These are phyloP conservation scores for Oligia fasciuncula DNA, from an alignment of 2,888 invertebrate genomes.

Conservation along the genomic window DNA sequence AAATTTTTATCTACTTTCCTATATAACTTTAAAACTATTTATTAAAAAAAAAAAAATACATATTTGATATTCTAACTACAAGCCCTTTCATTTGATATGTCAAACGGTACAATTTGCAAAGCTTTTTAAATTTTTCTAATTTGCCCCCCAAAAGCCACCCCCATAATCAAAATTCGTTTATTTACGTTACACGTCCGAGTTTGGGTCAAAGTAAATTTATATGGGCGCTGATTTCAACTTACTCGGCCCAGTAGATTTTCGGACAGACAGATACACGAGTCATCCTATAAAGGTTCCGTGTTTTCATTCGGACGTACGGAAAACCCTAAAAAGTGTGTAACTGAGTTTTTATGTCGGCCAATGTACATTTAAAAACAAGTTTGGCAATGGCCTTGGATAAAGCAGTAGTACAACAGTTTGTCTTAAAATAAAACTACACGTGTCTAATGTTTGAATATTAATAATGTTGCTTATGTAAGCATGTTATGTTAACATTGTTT, in stretches of 20 bases:
- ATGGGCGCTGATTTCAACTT: not conserved
- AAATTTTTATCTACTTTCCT: no score
- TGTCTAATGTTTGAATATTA: not conserved
- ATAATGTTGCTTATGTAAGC: not conserved
- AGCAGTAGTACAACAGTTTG: not conserved
- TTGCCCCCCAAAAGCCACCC: not conserved
- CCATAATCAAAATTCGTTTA: not conserved
- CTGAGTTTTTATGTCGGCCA: not conserved
- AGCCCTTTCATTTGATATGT: not conserved
- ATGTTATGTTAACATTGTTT: not conserved
- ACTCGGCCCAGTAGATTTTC: not conserved
- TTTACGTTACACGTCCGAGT: not conserved
- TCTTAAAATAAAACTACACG: slow-evolving; percentile 4
- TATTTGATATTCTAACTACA: not conserved
- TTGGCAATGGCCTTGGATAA: slow-evolving; percentile 12
- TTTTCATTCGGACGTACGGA: not conserved
- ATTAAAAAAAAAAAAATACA: no score
- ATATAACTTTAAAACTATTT: not conserved
- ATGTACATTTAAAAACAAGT: not conserved
- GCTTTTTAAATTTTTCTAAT: not conserved
- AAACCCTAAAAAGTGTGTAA: not conserved
- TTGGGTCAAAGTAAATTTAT: not conserved
- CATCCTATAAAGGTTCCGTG: not conserved
- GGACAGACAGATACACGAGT: not conserved
- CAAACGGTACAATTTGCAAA: not conserved